phyloP scores from a whole-genome alignment of 2,113 vertebrate species.

The Pseudopipra pipra region DNA sequence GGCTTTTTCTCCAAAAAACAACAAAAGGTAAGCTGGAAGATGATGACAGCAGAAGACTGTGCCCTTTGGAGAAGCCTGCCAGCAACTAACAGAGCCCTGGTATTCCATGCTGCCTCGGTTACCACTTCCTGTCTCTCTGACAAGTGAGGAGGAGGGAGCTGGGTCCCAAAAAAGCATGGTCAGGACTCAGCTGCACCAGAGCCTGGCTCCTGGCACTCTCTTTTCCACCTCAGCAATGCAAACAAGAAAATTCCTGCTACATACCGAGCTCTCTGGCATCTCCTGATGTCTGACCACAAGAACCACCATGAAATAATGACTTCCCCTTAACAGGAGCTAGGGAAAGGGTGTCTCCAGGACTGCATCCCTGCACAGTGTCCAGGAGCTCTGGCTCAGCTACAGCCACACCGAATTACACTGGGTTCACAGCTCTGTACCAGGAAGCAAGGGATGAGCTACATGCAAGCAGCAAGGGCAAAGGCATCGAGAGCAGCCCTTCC shows the following conservation, averaged over 20 bases:
- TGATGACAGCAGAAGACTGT: background rate
- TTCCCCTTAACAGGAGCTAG: background rate
- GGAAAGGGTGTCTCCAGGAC: background rate
- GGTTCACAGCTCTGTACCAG: background rate
- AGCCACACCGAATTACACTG: accelerated
- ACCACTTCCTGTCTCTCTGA: background rate
- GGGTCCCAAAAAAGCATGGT: background rate
- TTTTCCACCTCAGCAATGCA: background rate
- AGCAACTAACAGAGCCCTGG: background rate
- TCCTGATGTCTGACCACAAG: constrained; percentile 39
- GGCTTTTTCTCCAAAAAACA: background rate
- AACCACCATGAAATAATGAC: constrained; percentile 11
- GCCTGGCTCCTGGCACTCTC: background rate
- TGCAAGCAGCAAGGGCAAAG: background rate
- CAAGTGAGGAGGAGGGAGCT: background rate
- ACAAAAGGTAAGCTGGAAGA: background rate
- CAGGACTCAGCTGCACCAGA: background rate
- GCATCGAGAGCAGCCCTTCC: background rate
- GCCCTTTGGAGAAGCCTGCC: background rate
- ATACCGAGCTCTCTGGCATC: background rate
- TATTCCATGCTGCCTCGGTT: background rate
- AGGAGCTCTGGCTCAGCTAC: accelerated
- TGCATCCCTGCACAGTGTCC: background rate
- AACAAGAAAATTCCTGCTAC: background rate
- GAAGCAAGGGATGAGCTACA: background rate